Conservation (phyloP, 2,113 vertebrate species). For the Channa argus region DNA sequence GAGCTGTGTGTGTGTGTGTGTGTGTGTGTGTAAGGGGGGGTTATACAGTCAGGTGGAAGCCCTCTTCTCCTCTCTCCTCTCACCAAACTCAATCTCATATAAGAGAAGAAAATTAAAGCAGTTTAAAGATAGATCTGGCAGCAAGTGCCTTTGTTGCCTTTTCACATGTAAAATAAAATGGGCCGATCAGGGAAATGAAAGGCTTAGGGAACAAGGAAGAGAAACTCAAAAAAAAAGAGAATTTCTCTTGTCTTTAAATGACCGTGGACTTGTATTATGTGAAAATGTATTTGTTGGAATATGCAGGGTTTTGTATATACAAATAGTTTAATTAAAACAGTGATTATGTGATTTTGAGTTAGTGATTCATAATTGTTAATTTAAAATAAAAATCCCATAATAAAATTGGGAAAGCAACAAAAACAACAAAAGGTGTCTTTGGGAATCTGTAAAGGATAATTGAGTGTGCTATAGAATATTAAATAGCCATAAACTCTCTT, state of each 20-base stretch:
- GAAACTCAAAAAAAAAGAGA: constrained; percentile 18
- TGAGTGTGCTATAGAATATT: background rate
- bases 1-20: constrained; percentile 9
- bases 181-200: constrained; percentile 43
- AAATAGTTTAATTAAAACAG: constrained; percentile 38
- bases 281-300: constrained; percentile 19
- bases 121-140: constrained; percentile 67
- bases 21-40: background rate
- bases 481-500: background rate
- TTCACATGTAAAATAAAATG: constrained; percentile 47
- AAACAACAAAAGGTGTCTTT: constrained; percentile 11
- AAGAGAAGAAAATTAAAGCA: constrained; percentile 44
- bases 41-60: constrained; percentile 54
- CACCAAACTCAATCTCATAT: constrained; percentile 61
- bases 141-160: constrained; percentile 36
- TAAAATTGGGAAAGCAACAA: constrained; percentile 4
- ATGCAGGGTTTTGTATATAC: constrained; percentile 37
- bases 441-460: background rate
- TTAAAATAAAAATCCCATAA: background rate
- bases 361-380: constrained; percentile 9
- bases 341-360: constrained; percentile 55
- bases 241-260: constrained; percentile 36
- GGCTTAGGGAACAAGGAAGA: constrained; percentile 21
- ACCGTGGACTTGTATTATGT: constrained; percentile 15
- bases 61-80: constrained; percentile 28